Evolutionary conservation across 2,113 vertebrate species (phyloP).

Genomic region (Ahaetulla prasina): DNA sequence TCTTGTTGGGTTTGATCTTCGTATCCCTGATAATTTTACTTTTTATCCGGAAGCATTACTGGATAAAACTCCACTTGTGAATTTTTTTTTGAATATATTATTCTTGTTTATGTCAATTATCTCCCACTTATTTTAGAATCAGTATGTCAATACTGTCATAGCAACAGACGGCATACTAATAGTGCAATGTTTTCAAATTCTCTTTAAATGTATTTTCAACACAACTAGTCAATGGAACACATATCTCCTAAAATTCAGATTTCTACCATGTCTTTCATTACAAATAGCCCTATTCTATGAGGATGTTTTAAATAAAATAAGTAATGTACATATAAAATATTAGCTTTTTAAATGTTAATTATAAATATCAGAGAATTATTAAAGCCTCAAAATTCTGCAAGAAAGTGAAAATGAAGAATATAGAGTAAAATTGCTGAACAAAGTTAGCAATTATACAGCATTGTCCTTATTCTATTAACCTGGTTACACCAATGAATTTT

Average conservation of each 20-base stretch:
- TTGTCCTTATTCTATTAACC: background rate
- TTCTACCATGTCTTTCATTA: background rate
- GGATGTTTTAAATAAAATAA: background rate
- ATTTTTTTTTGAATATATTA: background rate
- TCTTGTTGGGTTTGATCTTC: background rate
- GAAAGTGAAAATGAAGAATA: background rate
- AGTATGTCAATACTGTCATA: background rate
- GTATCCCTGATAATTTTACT: background rate
- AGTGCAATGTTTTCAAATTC: background rate
- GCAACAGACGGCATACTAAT: background rate
- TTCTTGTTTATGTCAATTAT: background rate
- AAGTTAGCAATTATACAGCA: background rate
- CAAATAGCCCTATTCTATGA: background rate
- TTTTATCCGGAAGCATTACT: background rate
- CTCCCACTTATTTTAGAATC: background rate
- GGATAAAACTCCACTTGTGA: background rate
- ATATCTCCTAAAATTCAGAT: background rate
- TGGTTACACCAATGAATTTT: background rate
- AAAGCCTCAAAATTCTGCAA: background rate
- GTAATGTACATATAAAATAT: background rate
- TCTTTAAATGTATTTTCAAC: background rate
- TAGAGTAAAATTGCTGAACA: background rate
- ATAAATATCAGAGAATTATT: background rate
- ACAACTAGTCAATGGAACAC: background rate
- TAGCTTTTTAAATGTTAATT: background rate